Evolutionary conservation across 2,797 vertebrate species (phyloP).

Genomic region (Myripristis murdjan): DNA sequence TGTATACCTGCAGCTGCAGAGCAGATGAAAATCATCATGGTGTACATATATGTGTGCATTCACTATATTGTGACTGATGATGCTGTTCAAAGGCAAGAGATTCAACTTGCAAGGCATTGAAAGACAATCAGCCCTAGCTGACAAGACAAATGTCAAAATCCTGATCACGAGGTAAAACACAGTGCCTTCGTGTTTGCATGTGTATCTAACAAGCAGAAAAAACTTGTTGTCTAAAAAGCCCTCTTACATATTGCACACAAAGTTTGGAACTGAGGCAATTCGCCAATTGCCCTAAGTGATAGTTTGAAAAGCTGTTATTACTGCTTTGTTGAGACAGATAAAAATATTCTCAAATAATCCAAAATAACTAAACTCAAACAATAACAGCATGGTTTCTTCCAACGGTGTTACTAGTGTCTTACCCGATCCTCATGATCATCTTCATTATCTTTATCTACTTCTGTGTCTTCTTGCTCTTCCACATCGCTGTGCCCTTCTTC

Average conservation of each 20-base stretch:
- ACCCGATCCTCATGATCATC: conserved; percentile 81
- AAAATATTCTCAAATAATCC: not conserved
- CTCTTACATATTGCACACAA: not conserved
- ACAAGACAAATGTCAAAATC: not conserved
- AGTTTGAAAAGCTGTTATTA: not conserved
- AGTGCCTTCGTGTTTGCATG: too few relatives aligned
- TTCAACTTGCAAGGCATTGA: not conserved
- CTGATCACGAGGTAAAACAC: not conserved
- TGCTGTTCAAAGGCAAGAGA: not conserved
- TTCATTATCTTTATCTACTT: conserved; percentile 67
- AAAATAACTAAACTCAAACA: not conserved
- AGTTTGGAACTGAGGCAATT: not conserved
- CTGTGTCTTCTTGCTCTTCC: conserved; percentile 68
- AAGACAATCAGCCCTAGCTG: not conserved
- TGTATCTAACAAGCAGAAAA: too few relatives aligned
- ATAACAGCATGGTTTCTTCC: not conserved
- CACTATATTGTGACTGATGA: not conserved
- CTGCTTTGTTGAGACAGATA: not conserved
- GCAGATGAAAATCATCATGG: not conserved
- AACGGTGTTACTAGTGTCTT: not conserved
- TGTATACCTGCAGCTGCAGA: not conserved
- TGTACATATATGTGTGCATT: not conserved
- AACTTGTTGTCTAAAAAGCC: too few relatives aligned
- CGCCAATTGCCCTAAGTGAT: not conserved
- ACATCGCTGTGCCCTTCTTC: conserved; percentile 68